Percentiles rank a stretch among this genome's conserved stretches.
phyloP scores from a whole-genome alignment of 2,888 invertebrate species.

The Eristalis intricaria region DNA sequence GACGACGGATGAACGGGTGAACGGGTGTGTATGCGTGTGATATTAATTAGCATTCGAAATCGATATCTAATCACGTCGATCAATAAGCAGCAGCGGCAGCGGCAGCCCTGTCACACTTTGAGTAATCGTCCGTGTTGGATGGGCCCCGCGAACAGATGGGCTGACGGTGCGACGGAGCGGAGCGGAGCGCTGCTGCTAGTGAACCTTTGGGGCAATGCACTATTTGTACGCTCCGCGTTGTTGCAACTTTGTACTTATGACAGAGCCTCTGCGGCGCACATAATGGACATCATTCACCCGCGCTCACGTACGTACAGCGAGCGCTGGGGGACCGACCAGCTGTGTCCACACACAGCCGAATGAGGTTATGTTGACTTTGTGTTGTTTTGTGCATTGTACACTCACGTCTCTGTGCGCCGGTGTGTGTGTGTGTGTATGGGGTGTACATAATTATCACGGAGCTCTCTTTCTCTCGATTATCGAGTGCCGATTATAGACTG shows the following conservation, averaged over 20 bases:
- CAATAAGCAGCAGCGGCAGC: constrained; percentile 66
- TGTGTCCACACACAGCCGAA: constrained; percentile 59
- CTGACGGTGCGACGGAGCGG: neutral
- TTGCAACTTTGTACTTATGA: constrained; percentile 61
- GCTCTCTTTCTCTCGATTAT: constrained; percentile 20
- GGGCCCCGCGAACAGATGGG: neutral
- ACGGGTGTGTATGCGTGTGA: constrained; percentile 46
- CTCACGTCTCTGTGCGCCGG: neutral
- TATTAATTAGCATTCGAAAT: constrained; percentile 71
- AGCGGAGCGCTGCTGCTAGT: neutral
- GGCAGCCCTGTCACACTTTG: constrained; percentile 68
- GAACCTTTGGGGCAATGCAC: constrained; percentile 68
- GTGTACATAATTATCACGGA: constrained; percentile 32
- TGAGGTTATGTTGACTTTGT: constrained; percentile 65
- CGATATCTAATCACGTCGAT: constrained; percentile 72
- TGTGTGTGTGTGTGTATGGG: constrained; percentile 29
- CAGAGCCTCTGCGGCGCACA: constrained; percentile 10
- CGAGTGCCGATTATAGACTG: constrained; percentile 51
- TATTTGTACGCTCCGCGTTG: constrained; percentile 29
- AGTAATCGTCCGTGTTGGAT: constrained; percentile 55
- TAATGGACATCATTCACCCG: constrained; percentile 54
- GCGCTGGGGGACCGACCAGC: constrained; percentile 37
- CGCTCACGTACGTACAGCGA: neutral
- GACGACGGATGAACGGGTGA: neutral
- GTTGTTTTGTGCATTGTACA: constrained; percentile 36